A percentile compares a stretch with the other conserved stretches of the same genome.
Evolutionary conservation across 2,113 vertebrate genomes (phyloP).

Genomic region (Pogona vitticeps): DNA sequence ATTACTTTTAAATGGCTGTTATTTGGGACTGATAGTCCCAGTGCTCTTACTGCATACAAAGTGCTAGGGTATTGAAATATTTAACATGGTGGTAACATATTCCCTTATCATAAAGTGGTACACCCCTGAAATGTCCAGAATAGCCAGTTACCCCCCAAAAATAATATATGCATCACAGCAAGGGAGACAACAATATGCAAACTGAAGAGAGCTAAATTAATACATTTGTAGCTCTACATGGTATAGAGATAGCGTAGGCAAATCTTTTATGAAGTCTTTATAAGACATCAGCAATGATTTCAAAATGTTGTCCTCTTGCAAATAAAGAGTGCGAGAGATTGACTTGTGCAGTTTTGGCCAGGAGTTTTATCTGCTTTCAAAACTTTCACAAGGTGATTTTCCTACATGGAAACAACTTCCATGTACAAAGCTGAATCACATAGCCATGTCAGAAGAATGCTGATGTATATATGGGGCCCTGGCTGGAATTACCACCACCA

Average conservation of each 20-base stretch:
- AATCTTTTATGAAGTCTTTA: neutral
- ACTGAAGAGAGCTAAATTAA: neutral
- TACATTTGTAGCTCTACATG: neutral
- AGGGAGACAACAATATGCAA: neutral
- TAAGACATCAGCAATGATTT: neutral
- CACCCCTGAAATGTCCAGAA: slow-evolving; percentile 33
- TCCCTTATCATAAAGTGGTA: slow-evolving; percentile 32
- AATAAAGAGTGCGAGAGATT: neutral
- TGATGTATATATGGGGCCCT: neutral
- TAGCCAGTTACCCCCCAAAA: slow-evolving; percentile 18
- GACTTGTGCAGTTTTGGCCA: neutral
- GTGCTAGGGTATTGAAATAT: slow-evolving; percentile 43
- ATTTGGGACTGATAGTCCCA: slow-evolving; percentile 8
- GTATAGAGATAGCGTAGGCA: neutral
- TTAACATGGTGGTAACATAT: slow-evolving; percentile 35
- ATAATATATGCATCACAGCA: neutral
- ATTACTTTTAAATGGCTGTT: slow-evolving; percentile 40
- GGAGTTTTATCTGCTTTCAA: too few species aligned
- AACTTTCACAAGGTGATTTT: neutral
- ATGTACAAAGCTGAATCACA: neutral
- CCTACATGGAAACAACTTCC: neutral
- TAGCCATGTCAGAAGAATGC: neutral
- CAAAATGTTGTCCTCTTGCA: neutral
- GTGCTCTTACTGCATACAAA: slow-evolving; percentile 5
- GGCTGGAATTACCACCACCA: neutral